Conservation (phyloP, 2,888 invertebrate species). For the Sphaerophoria taeniata region DNA sequence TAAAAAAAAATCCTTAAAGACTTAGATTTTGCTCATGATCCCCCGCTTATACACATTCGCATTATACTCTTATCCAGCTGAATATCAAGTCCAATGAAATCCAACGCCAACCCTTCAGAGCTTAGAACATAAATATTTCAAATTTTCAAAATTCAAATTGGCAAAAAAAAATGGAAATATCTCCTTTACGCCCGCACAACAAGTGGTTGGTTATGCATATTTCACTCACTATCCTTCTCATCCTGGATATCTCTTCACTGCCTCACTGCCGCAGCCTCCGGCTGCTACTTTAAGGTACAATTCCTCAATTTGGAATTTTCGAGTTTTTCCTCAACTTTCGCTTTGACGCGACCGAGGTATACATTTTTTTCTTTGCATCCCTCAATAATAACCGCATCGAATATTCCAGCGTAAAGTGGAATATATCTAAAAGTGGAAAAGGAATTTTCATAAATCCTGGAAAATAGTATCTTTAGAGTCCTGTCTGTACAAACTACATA, state of each 20-base stretch:
- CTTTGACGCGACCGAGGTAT: background rate
- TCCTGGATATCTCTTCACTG: too few relatives aligned
- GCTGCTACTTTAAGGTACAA: background rate
- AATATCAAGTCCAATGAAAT: background rate
- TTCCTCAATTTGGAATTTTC: conserved; percentile 28
- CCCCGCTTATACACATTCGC: background rate
- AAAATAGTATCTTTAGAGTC: conserved; percentile 17
- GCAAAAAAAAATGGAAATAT: background rate
- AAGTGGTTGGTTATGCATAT: conserved; percentile 16
- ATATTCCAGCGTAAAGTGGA: conserved; percentile 42
- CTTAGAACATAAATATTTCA: background rate
- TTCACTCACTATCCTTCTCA: background rate
- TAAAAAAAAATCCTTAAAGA: background rate
- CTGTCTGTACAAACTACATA: background rate
- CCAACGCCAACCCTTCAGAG: background rate
- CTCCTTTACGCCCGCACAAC: conserved; percentile 8
- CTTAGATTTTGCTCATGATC: background rate
- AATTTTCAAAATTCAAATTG: conserved; percentile 11
- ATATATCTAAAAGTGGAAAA: conserved; percentile 45
- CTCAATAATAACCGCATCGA: conserved; percentile 13
- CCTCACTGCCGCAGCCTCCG: too few relatives aligned
- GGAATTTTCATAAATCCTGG: conserved; percentile 69
- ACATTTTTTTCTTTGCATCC: conserved; percentile 11
- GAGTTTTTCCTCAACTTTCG: conserved; percentile 1
- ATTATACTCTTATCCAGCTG: background rate